A percentile compares a stretch with the other conserved stretches of the same genome.
Evolutionary conservation across 2,888 invertebrate genomes (phyloP).

Genomic region (Tanypteryx hageni): DNA sequence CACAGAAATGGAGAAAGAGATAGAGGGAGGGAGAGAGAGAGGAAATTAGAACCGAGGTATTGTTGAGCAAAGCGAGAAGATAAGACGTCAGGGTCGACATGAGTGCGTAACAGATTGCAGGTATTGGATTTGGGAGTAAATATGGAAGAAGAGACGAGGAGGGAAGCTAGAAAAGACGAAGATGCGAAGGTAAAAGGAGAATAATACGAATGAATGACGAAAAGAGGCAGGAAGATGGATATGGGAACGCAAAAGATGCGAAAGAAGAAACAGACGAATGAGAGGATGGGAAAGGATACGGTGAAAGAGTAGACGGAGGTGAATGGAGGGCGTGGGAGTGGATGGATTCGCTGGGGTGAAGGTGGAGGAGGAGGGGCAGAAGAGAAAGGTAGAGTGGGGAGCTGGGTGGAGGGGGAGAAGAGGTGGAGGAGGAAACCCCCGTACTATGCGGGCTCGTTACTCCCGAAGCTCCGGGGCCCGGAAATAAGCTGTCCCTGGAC

Average conservation of each 20-base stretch:
- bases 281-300: conserved; percentile 69
- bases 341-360: conserved; percentile 68
- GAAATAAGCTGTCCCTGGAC: conserved; percentile 72
- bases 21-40: not conserved
- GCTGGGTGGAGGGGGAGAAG: conserved; percentile 65
- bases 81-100: conserved; percentile 11
- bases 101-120: not conserved
- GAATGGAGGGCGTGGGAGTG: conserved; percentile 57
- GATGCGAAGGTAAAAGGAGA: not conserved
- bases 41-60: conserved; percentile 2
- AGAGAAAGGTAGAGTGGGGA: conserved; percentile 69
- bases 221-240: conserved; percentile 65
- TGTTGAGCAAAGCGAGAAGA: not conserved
- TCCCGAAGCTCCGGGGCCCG: conserved; percentile 67
- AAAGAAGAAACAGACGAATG: conserved; percentile 71
- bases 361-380: conserved; percentile 67
- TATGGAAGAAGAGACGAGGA: conserved; percentile 77
- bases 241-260: conserved; percentile 67
- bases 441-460: conserved; percentile 68
- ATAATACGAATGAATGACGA: not conserved
- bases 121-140: not conserved
- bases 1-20: not conserved
- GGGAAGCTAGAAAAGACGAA: not conserved
- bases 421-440: not conserved
- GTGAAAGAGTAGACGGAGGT: conserved; percentile 68